Base-by-base conservation (phyloP, 2,797 vertebrate genomes). In the Menidia menidia region DNA sequence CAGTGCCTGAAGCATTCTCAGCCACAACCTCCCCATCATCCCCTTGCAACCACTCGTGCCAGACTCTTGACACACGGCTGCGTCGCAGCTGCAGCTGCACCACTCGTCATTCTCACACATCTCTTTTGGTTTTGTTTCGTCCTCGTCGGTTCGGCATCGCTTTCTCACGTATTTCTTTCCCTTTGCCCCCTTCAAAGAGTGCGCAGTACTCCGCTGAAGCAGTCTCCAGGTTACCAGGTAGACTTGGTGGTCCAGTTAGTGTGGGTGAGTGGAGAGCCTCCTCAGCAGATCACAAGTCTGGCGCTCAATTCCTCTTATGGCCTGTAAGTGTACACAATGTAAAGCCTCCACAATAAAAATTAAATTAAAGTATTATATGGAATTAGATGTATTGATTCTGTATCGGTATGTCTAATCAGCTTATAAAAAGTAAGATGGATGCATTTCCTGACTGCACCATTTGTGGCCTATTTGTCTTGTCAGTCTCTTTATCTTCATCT, bases 231-330 rank as follows among this genome's bases (percentile, higher is more conserved):
- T 60, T 99, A 98, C 88, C 98, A 99, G 91, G 95, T 95, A 69
- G 98, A 99, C 65, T 88, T 99, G 52, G 96, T 99, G 84, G 96
- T 98, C 86, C 98, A 99, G 92, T 92, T 98, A 73, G 96, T 99
- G 68, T 99, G 98, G 98, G 98, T 99, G 83, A 94, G 96, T 54
- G 98, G 98, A 82, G 98, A 99, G 85, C 98, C 97, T 71, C 98
- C 98, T 52, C 98, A 98, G 43, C 98, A 96, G 79, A 98, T 99
- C 92, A 98, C 96, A 73, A 98, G 97, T 85, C 92, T 99, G 91
- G 96, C 96, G 9, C 83, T 99, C 81, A 99, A 97, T 86, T 99
- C 98, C 52, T 95, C 96, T 0, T 98, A 97, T 1, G 96, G 98
- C 84, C 85, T 93, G 91, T 93, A 77, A 92, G 92, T 89, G 75